phyloP scores from a whole-genome alignment of 2,113 vertebrate genomes.

The Nyctibius bracteatus region DNA sequence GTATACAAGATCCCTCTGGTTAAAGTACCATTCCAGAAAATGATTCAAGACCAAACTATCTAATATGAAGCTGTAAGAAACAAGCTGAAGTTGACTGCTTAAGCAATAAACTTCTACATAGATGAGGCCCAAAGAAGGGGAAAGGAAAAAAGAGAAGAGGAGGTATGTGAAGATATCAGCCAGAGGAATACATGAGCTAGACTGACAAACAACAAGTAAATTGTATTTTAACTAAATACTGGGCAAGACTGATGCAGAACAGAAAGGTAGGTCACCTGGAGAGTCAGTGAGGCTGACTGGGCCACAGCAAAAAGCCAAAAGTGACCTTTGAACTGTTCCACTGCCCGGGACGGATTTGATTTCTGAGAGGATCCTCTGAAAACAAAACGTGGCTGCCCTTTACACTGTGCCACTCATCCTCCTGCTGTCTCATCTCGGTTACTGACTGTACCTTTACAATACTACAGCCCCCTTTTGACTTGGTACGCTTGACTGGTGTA shows the following conservation, averaged over 20 bases:
- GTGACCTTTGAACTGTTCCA: not conserved
- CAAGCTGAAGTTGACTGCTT: not conserved
- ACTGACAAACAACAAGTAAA: not conserved
- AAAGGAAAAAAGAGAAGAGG: not conserved
- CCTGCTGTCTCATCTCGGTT: not conserved
- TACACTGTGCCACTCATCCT: not conserved
- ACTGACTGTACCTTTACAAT: not conserved
- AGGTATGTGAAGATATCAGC: not conserved
- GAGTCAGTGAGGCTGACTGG: not conserved
- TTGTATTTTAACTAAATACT: not conserved
- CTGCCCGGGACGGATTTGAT: not conserved
- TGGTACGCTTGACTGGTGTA: not conserved
- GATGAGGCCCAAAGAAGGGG: not conserved
- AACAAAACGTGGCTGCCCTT: not conserved
- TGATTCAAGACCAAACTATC: not conserved
- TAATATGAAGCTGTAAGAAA: not conserved
- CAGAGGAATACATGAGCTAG: not conserved
- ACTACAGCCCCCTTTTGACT: not conserved
- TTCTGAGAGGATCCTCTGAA: not conserved
- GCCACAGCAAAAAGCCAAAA: not conserved
- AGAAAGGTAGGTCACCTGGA: not conserved
- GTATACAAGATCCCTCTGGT: not conserved
- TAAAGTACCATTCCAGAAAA: not conserved
- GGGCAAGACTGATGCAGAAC: not conserved
- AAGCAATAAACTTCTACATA: not conserved